phyloP scores from a whole-genome alignment of 2,888 invertebrate species.

The Limnephilus marmoratus region DNA sequence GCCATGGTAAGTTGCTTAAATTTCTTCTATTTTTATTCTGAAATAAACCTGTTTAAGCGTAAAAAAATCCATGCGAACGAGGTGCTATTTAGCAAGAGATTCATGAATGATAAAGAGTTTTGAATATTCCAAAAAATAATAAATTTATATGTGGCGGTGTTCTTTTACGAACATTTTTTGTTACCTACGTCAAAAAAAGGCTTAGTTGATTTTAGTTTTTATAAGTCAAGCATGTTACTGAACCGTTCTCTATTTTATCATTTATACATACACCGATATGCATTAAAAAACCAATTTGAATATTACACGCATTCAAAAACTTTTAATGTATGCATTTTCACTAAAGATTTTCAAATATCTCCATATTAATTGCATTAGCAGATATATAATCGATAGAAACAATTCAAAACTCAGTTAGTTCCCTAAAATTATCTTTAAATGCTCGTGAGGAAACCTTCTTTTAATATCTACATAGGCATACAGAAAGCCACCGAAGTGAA shows the following conservation, averaged over 20 bases:
- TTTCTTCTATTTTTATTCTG: neutral
- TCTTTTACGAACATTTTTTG: neutral
- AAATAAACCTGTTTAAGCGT: neutral
- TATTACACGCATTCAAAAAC: neutral
- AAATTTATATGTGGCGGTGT: neutral
- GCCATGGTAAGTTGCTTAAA: neutral
- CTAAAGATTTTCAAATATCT: neutral
- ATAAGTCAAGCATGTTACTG: neutral
- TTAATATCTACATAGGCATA: too few relatives aligned
- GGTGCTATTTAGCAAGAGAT: neutral
- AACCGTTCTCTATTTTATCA: neutral
- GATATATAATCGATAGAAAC: neutral
- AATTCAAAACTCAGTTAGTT: neutral
- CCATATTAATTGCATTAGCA: neutral
- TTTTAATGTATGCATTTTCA: neutral
- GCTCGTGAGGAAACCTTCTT: neutral
- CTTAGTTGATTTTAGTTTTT: neutral
- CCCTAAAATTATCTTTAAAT: neutral
- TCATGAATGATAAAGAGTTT: neutral
- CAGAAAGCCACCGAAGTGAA: too few relatives aligned
- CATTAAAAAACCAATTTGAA: neutral
- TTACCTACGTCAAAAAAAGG: neutral
- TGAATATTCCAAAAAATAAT: slow-evolving; percentile 2
- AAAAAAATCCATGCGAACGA: neutral
- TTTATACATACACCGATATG: neutral